Conservation (phyloP, 2,888 invertebrate species). For the Lapara coniferarum region DNA sequence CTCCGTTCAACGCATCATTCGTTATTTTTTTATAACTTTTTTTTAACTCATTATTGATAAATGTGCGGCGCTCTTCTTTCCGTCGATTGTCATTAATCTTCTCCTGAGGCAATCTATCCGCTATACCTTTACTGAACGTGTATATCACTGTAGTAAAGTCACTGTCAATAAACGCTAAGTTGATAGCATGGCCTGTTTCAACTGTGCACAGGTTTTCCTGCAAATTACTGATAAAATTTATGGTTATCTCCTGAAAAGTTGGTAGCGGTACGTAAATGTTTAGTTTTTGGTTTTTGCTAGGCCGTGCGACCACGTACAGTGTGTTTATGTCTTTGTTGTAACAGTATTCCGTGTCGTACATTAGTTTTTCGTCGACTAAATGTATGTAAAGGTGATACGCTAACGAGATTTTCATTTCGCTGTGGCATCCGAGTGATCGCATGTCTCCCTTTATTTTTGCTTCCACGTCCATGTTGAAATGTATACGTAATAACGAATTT, state of each 20-base stretch:
- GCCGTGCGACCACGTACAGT: conserved; percentile 71
- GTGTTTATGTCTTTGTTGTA: conserved; percentile 74
- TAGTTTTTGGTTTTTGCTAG: conserved; percentile 64
- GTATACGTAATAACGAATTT: not conserved
- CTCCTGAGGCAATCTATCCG: conserved; percentile 57
- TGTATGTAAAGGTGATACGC: conserved; percentile 73
- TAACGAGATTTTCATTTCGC: conserved; percentile 65
- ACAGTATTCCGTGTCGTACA: conserved; percentile 78
- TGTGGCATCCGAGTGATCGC: conserved; percentile 72
- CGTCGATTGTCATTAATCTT: conserved; percentile 49
- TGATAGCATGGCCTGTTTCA: conserved; percentile 70
- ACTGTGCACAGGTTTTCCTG: conserved; percentile 77
- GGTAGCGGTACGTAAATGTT: conserved; percentile 76
- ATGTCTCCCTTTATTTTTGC: conserved; percentile 73
- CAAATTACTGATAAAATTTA: conserved; percentile 64
- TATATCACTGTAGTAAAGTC: conserved; percentile 76
- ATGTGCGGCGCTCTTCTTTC: conserved; percentile 63
- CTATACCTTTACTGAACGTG: conserved; percentile 70
- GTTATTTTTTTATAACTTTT: conserved; percentile 63
- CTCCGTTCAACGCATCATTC: conserved; percentile 71
- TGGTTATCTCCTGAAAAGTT: conserved; percentile 58
- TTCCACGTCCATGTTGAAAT: conserved; percentile 68
- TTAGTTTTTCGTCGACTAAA: conserved; percentile 73
- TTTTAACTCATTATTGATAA: conserved; percentile 69
- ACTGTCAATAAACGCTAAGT: conserved; percentile 72